Base-by-base conservation (phyloP, 1,140 invertebrate genomes). In the Rhyacophila brunnea region DNA sequence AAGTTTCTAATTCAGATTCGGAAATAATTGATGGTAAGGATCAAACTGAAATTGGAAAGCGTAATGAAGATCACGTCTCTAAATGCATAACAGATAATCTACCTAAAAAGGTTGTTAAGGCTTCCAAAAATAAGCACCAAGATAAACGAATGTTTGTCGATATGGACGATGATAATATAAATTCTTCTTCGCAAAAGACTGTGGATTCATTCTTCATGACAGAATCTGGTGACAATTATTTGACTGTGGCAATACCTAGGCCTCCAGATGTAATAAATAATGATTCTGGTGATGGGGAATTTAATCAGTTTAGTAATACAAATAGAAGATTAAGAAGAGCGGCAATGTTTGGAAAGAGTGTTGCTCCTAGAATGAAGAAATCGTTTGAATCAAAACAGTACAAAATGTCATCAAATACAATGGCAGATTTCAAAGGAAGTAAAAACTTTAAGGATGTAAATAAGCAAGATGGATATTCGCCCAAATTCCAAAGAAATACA, bases 131-230 rank as follows among this genome's bases (percentile, higher is more conserved):
- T 2, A 52, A 53, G 35, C 44, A 13, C 28, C 46, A 53, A 51
- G 32, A 10, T 1, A 52, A 73, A 66, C 66, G 70, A 23, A 45
- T 51, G 18, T 64, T 69, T 49, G 68, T 72, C 19, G 60, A 62
- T 38, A 23, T 65, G 18, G 23, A 56, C 13, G 51, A 64, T 43
- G 66, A 68, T 36, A 67, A 57, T 19, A 42, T 40, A 44, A 14
- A 48, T 36, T 49, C 49, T 28, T 13, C 48, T 14, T 42, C 42
- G 38, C 46, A 64, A 32, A 65, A 68, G 62, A 74, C 68, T 4
- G 68, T 80, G 6, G 83, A 84, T 75, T 80, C 81, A 36, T 84
- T 84, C 59, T 84, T 84, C 58, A 75, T 82, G 9, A 84, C 81
- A 11, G 70, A 78, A 36, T 76, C 74, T 13, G 81, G 82, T 1